These are phyloP conservation scores for Cremastinae sp. DNA, from an alignment of 2,888 invertebrate genomes.

Conservation along the genomic window DNA sequence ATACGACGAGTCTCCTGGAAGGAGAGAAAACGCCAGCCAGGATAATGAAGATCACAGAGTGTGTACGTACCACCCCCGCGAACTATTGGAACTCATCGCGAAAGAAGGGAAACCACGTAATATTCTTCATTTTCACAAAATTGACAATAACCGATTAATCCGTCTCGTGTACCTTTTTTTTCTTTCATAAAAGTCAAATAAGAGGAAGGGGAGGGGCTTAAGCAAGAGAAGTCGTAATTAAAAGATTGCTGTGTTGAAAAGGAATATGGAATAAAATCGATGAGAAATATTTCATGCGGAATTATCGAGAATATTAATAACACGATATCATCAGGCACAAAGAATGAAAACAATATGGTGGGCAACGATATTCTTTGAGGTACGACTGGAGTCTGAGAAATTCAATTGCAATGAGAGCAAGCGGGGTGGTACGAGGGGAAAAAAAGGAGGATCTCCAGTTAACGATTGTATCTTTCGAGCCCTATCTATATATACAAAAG, in stretches of 20 bases:
- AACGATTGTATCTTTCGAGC: conserved; percentile 62
- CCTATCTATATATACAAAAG: conserved; percentile 52
- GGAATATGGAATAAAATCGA: neutral
- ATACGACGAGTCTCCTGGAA: conserved; percentile 30
- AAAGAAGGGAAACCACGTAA: neutral
- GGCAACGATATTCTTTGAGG: neutral
- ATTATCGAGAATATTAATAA: neutral
- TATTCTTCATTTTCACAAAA: neutral
- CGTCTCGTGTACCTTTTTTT: neutral
- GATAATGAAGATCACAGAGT: conserved; percentile 2
- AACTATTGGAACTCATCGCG: neutral
- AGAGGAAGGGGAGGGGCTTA: too few species aligned
- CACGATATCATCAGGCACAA: neutral
- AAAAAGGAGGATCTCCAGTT: conserved; percentile 43
- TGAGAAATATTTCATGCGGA: neutral
- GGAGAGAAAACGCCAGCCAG: neutral
- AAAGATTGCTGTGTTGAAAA: neutral
- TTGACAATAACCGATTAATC: neutral
- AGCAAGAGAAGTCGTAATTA: too few species aligned
- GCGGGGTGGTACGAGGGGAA: neutral
- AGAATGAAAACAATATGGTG: conserved; percentile 26
- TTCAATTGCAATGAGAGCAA: conserved; percentile 26
- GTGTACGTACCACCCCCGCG: too few species aligned
- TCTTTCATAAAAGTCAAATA: neutral
- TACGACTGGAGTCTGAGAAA: conserved; percentile 23